A percentile compares a stretch with the other conserved stretches of the same genome.
phyloP scores from a whole-genome alignment of 2,113 vertebrate genomes.

The Indicator indicator region DNA sequence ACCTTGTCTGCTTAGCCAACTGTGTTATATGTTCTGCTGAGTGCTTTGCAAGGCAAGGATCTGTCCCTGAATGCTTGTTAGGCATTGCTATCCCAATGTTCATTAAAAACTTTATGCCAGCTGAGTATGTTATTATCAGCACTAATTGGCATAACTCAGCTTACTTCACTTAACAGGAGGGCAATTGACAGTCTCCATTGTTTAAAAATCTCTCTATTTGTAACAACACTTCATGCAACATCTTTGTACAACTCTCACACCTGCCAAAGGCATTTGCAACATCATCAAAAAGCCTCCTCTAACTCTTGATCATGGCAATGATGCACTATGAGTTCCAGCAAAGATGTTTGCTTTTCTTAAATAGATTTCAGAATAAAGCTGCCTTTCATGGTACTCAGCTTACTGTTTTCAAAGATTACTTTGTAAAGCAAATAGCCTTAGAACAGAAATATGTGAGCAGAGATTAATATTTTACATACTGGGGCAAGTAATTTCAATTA shows the following conservation, averaged over 20 bases:
- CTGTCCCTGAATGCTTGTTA: neutral
- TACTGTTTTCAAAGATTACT: neutral
- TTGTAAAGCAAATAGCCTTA: neutral
- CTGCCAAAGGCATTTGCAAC: neutral
- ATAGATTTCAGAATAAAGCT: neutral
- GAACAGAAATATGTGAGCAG: neutral
- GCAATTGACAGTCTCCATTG: neutral
- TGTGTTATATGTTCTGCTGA: neutral
- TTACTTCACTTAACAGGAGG: neutral
- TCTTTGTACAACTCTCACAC: neutral
- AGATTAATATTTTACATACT: neutral
- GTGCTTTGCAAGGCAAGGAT: neutral
- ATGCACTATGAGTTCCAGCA: neutral
- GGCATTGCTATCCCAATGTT: neutral
- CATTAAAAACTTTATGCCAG: neutral
- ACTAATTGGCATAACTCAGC: neutral
- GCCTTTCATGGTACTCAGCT: neutral
- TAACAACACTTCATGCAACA: neutral
- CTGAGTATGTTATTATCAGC: neutral
- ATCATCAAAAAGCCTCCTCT: neutral
- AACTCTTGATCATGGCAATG: neutral
- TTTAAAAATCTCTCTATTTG: neutral
- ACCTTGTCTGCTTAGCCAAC: neutral
- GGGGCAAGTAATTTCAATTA: neutral
- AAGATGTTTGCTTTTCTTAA: neutral